Conservation (phyloP, 2,113 vertebrate genomes). For the Picathartes gymnocephalus region DNA sequence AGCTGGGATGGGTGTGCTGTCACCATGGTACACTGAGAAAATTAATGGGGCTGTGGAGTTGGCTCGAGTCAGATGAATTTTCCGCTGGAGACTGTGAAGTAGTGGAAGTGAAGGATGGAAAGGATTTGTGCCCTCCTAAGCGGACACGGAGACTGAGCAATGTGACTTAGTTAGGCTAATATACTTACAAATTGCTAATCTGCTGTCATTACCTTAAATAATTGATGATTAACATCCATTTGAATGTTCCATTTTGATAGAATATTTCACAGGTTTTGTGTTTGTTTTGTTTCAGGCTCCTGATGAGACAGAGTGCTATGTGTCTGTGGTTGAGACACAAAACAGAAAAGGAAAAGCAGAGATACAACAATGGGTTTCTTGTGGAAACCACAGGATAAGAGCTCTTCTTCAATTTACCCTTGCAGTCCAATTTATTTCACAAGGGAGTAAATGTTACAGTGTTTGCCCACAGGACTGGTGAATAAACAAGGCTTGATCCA, state of each 20-base stretch:
- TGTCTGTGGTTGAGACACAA: not conserved
- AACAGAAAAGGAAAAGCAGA: not conserved
- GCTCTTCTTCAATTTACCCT: not conserved
- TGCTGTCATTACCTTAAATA: not conserved
- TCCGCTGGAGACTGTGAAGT: not conserved
- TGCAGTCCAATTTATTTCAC: not conserved
- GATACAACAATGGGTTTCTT: accelerated
- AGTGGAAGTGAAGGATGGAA: not conserved
- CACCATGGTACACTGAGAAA: not conserved
- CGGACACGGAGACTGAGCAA: not conserved
- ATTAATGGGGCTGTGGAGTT: accelerated
- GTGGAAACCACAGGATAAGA: not conserved
- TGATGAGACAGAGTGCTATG: not conserved
- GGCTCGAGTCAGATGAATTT: not conserved
- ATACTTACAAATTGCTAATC: not conserved
- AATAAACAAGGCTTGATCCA: not conserved
- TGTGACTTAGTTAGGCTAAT: not conserved
- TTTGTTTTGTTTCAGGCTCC: not conserved
- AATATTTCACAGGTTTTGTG: not conserved
- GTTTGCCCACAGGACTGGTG: not conserved
- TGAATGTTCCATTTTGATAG: not conserved
- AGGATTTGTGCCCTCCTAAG: not conserved
- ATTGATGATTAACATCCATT: not conserved
- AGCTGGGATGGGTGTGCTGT: not conserved
- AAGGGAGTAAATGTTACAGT: not conserved